Percentiles rank a stretch among this genome's conserved stretches.
Evolutionary conservation across 2,113 vertebrate species (phyloP).

Genomic region (Stomatorhinus ivindoensis): DNA sequence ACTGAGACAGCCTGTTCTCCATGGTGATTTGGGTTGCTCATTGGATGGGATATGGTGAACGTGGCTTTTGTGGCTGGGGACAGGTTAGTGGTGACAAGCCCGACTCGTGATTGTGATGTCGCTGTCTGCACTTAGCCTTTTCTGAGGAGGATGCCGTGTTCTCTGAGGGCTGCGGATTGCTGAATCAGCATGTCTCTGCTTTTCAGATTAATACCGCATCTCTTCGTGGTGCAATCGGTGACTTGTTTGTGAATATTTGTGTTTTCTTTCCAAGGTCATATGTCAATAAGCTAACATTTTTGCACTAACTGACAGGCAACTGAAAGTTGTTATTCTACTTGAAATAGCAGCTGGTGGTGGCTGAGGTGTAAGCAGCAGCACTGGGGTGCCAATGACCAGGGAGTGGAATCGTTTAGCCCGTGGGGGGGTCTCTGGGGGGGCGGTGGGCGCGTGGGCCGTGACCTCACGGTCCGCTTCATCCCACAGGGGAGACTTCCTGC

Average conservation of each 20-base stretch:
- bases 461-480: slow-evolving; percentile 1
- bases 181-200: neutral
- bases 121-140: neutral
- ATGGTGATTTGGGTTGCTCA: neutral
- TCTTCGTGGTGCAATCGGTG: neutral
- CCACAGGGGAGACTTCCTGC: slow-evolving; percentile 78
- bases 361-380: neutral
- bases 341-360: neutral
- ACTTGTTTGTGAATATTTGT: neutral
- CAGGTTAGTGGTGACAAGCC: neutral
- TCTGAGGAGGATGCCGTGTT: neutral
- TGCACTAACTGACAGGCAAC: neutral
- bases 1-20: neutral
- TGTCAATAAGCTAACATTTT: neutral
- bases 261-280: neutral
- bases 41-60: neutral
- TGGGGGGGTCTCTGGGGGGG: neutral
- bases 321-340: neutral
- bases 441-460: neutral
- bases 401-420: neutral
- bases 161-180: neutral
- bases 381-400: neutral
- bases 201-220: neutral
- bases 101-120: neutral
- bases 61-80: neutral